Evolutionary conservation across 2,888 invertebrate species (phyloP).

Genomic region (Thecocarcelia acutangulata): DNA sequence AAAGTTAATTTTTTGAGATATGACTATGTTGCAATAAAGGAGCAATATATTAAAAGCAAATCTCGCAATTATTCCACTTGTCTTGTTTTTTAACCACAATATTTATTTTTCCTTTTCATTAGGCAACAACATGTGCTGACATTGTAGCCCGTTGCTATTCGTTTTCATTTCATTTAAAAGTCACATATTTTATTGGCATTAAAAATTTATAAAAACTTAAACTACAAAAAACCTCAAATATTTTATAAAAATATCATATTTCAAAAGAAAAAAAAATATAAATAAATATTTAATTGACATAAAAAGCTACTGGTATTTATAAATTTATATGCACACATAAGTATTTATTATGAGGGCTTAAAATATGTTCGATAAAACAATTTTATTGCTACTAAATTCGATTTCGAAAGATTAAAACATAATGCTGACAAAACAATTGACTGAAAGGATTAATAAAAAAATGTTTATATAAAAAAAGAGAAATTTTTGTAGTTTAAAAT

Average conservation of each 20-base stretch:
- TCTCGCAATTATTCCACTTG: no score
- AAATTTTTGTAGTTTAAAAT: no score
- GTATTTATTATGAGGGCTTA: conserved; percentile 6
- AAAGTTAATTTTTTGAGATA: no score
- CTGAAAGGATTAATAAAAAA: not conserved
- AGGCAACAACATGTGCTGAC: not conserved
- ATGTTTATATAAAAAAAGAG: not conserved
- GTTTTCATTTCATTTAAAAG: conserved; percentile 4
- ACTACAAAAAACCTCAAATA: not conserved
- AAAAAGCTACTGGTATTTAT: conserved; percentile 3
- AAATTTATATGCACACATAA: not conserved
- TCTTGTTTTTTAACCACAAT: not conserved
- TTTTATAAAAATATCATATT: conserved; percentile 10
- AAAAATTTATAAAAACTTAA: conserved; percentile 6
- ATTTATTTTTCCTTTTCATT: not conserved
- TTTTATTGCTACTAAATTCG: conserved; percentile 7
- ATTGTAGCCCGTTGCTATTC: not conserved
- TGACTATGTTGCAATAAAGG: no score
- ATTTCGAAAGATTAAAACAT: conserved; percentile 29
- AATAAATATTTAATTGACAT: conserved; percentile 23
- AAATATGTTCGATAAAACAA: not conserved
- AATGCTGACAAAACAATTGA: not conserved
- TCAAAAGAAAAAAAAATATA: conserved; percentile 2
- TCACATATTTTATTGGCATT: conserved; percentile 4
- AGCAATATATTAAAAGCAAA: no score